Evolutionary conservation across 2,888 invertebrate genomes (phyloP).

Genomic region (Amorpha juglandis): DNA sequence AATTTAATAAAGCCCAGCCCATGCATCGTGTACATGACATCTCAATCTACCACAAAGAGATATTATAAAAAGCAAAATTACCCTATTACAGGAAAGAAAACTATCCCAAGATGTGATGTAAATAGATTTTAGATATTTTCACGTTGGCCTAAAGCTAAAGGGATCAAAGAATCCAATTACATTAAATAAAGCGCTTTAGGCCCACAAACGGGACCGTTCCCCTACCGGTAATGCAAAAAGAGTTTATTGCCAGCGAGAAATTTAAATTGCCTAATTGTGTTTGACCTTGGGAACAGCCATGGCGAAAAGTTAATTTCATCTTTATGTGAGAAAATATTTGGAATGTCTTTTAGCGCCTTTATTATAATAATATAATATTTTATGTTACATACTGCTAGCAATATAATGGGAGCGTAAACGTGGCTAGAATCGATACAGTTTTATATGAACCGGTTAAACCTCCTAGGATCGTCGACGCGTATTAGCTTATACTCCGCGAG

Average conservation of each 20-base stretch:
- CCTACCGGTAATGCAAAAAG: conserved; percentile 15
- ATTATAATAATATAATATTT: neutral
- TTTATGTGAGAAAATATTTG: neutral
- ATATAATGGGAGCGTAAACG: neutral
- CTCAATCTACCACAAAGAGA: neutral
- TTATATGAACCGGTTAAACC: too few relatives aligned
- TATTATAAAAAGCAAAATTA: conserved; percentile 13
- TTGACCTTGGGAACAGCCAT: neutral
- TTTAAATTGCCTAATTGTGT: conserved; percentile 22
- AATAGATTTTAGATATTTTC: conserved; percentile 20
- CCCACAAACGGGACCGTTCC: conserved; percentile 1
- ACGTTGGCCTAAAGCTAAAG: conserved; percentile 18
- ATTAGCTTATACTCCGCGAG: too few relatives aligned
- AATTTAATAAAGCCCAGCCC: neutral
- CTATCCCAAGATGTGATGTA: conserved; percentile 17
- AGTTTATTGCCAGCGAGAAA: conserved; percentile 18
- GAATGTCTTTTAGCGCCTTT: neutral
- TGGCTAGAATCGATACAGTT: too few relatives aligned
- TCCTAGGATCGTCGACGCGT: too few relatives aligned
- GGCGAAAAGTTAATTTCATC: neutral
- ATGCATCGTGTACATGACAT: neutral
- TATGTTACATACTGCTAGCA: neutral
- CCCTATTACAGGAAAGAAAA: conserved; percentile 24
- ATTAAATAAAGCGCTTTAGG: conserved; percentile 17
- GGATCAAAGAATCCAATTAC: conserved; percentile 24